Base-by-base conservation (phyloP, 2,888 invertebrate genomes). In the Furcula furcula region DNA sequence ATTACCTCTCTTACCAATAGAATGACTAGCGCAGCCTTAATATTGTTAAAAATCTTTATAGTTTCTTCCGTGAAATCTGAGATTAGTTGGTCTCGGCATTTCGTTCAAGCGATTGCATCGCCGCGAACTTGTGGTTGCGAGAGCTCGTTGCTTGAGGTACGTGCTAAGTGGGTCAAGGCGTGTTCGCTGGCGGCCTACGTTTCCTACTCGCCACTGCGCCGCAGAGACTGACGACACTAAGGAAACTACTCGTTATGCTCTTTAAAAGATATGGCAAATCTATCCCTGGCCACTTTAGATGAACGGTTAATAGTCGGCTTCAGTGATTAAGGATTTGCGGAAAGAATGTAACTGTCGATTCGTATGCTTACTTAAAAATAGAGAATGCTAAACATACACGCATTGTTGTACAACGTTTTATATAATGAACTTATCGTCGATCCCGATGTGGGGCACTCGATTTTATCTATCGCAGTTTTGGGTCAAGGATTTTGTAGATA, bases 151-250 rank as follows among this genome's bases (percentile, higher is more conserved):
- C 49, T 59, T 56, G 55, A 58, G 44, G 52, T 49, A 46, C 34
- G 40, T 45, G 23, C 37, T 34, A 84, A 81, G 74, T 85, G 70
- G 85, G 87, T 86, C 87, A 87, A 87, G 87, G 87, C 80, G 58
- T 64, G 56, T 50, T 65, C 60, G 73, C 69, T 59, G 72, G 65
- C 74, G 68, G 65, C 48, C 63, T 54, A 55, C 69, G 80, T 80
- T 85, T 85, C 84, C 85, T 87, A 77, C 77, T 72, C 55, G 57
- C 57, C 43, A 45, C 56, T n/a, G n/a, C n/a, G n/a, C n/a, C n/a
- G n/a, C n/a, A 59, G 46, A 57, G 49, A 48, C 53, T 46, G 51
- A 52, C 63, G 58, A 62, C 51, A 61, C 75, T 65, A 64, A 83
- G 83, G 84, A 86, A 82, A 79, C 64, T 67, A 62, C 76, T 80